Evolutionary conservation across 2,888 invertebrate species (phyloP).

Genomic region (Mythimna lalbum): DNA sequence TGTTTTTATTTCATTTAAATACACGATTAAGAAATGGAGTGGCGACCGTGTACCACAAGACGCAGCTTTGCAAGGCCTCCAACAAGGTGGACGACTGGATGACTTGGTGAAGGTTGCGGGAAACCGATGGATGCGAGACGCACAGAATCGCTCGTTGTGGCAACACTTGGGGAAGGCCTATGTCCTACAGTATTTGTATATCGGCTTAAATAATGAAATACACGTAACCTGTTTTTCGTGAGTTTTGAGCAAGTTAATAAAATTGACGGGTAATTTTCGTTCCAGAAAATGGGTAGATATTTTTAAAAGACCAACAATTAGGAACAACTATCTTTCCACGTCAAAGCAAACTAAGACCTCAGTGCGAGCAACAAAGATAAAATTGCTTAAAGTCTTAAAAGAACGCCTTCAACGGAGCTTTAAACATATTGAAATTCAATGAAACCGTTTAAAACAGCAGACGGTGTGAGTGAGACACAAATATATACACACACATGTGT

Average conservation of each 20-base stretch:
- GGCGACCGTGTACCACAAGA: no score
- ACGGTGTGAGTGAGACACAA: conserved; percentile 24
- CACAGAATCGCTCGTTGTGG: no score
- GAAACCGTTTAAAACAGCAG: conserved; percentile 33
- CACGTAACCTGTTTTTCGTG: not conserved
- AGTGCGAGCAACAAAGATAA: not conserved
- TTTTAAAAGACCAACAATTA: not conserved
- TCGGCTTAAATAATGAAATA: no score
- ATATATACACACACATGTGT: conserved; percentile 23
- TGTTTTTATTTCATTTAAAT: not conserved
- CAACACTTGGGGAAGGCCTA: no score
- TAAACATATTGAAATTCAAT: conserved; percentile 50
- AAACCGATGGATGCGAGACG: no score
- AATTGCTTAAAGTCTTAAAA: not conserved
- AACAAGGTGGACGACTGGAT: no score
- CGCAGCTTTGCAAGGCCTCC: no score
- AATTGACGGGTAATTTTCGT: not conserved
- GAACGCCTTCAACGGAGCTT: conserved; percentile 12
- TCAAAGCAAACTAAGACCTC: not conserved
- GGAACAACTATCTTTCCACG: not conserved
- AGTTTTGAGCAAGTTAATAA: not conserved
- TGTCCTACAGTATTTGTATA: no score
- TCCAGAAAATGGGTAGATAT: not conserved
- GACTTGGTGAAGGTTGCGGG: no score
- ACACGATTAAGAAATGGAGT: no score